Conservation (phyloP, 2,888 invertebrate genomes). For the Pristionchus maxplancki region DNA sequence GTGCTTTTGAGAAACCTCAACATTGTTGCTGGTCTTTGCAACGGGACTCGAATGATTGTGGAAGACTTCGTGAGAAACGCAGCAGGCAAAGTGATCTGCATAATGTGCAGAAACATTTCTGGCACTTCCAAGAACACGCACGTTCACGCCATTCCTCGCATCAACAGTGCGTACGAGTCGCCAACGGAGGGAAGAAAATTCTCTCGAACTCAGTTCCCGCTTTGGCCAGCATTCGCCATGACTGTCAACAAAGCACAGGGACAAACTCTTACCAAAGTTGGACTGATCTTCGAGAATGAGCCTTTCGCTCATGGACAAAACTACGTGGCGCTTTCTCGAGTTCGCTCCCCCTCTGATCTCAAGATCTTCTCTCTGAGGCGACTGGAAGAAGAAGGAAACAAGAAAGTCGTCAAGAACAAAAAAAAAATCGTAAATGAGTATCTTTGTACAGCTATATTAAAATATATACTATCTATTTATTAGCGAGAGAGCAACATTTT, state of each 20-base stretch:
- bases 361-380: conserved; percentile 1
- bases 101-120: conserved; percentile 23
- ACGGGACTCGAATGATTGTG: conserved; percentile 58
- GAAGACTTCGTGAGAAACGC: conserved; percentile 46
- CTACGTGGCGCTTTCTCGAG: conserved; percentile 63
- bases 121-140: not conserved
- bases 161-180: not conserved
- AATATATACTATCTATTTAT: too few species aligned
- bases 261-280: conserved; percentile 23
- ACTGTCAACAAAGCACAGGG: conserved; percentile 26
- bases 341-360: conserved; percentile 32
- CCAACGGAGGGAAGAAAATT: not conserved
- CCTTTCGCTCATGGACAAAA: conserved; percentile 61
- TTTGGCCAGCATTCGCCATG: conserved; percentile 4
- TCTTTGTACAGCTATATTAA: too few species aligned
- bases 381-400: not conserved
- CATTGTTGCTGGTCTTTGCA: conserved; percentile 58
- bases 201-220: conserved; percentile 29
- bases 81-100: not conserved
- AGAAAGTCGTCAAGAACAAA: not conserved
- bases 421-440: not conserved
- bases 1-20: conserved; percentile 62
- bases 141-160: not conserved
- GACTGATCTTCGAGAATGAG: not conserved
- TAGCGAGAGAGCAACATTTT: too few species aligned